Evolutionary conservation across 2,797 vertebrate genomes (phyloP), one percentile per base, ranked within the genome.

Genomic region (Perodicticus potto): DNA sequence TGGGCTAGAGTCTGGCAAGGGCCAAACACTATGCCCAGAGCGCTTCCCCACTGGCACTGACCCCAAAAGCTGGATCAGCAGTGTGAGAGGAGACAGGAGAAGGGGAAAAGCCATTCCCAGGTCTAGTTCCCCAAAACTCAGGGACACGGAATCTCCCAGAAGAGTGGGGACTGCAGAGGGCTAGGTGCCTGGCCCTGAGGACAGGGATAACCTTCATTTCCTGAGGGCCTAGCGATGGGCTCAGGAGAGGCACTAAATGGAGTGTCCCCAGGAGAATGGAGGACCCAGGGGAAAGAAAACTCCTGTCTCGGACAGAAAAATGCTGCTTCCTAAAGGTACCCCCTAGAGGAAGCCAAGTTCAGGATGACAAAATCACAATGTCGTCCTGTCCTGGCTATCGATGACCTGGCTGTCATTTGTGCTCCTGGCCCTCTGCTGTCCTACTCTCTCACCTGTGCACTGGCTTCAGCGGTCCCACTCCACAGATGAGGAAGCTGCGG

Each of bases 131-230:
- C 77, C 25, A 83, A 80, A 76, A 49, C n/a, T 14, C 76, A 45
- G 5, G 43, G 2, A 20, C 49, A 32, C 2, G 2, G 61, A 53
- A 14, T 40, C 32, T 5, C 27, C 37, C 81, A 4, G 17, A 20
- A 69, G 61, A 22, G 49, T 23, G 19, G 45, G 25, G 32, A 23
- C 19, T 13, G 2, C 19, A 25, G 67, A 45, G 23, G n/a, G 17
- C 49, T 17, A 49, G 19, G 1, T 2, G 23, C 17, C 27, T 7
- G 1, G 8, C 25, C 2, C 0, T 17, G 13, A 9, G 40, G n/a
- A 22, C 23, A 5, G 0, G 14, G 3, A 23, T 3, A 22, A 43
- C 12, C n/a, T 32, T 63, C 40, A 14, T 82, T 70, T 72, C 40
- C 88, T n/a, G 14, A 43, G 61, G 73, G 67, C 34, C 57, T 83